These are phyloP conservation scores for Sphaerophoria rueppellii DNA, from an alignment of 2,888 invertebrate genomes.

Conservation along the genomic window DNA sequence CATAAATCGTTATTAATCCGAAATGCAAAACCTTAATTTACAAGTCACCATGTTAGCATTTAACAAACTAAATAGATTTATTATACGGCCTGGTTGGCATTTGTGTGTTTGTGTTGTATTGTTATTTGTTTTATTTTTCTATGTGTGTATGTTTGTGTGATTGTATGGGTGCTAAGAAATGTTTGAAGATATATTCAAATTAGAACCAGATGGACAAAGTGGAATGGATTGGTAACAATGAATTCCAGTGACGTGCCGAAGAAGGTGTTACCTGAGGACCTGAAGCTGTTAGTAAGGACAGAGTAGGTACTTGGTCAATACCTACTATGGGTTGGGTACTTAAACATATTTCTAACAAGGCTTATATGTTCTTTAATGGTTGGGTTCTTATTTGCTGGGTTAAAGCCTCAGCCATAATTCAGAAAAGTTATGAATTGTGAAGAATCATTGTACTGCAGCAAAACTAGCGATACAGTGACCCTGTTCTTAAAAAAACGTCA, in stretches of 20 bases:
- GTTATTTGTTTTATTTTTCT: constrained; percentile 1
- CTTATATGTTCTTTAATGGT: too few species aligned
- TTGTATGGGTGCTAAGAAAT: background rate
- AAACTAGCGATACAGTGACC: too few species aligned
- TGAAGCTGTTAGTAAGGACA: too few species aligned
- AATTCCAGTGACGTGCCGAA: background rate
- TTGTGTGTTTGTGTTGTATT: constrained; percentile 29
- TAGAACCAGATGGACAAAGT: constrained; percentile 18
- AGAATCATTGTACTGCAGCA: too few species aligned
- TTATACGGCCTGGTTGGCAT: constrained; percentile 41
- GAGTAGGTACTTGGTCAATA: too few species aligned
- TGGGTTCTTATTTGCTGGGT: too few species aligned
- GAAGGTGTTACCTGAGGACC: too few species aligned
- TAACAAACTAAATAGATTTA: constrained; percentile 73
- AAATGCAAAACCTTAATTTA: constrained; percentile 74
- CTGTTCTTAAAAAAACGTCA: too few species aligned
- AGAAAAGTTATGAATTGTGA: too few species aligned
- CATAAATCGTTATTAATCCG: constrained; percentile 73
- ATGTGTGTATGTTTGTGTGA: background rate
- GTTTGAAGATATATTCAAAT: constrained; percentile 12
- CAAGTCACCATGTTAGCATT: constrained; percentile 74
- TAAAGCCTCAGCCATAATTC: too few species aligned
- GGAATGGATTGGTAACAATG: constrained; percentile 27
- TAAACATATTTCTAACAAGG: too few species aligned
- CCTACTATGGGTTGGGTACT: too few species aligned